Base-by-base conservation (phyloP, 2,797 vertebrate species). In the Silurus lanzhouensis region DNA sequence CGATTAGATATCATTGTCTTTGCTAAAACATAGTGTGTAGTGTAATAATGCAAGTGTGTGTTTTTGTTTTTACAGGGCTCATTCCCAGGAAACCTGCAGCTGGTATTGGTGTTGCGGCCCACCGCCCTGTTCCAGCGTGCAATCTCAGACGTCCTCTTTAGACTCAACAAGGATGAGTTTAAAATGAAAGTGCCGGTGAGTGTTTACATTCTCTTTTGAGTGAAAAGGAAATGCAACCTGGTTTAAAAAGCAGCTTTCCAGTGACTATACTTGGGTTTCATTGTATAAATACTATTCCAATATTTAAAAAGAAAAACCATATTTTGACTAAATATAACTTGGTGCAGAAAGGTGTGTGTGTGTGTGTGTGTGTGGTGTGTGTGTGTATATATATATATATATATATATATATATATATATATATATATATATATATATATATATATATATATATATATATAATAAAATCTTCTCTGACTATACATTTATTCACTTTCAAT, bases 101-200 rank as follows among this genome's bases (percentile, higher is more conserved):
- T 98, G 67, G 97, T 99, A 86, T 96, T 99, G 1, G 96, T 99
- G 84, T 93, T 99, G 89, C 96, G 97, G 86, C 98, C 98, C 83
- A 96, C 96, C 27, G 94, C 96, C 44, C 94, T 98, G 85, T 93
- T 99, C 83, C 97, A 99, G 91, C 95, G 97, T 52, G 91, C 97
- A 0, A 94, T 99, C 87, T 97, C 97, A 0, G 97, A 99, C 92
- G 94, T 99, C 91, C 94, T 97, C 82, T 98, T 99, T 94, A 97
- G 94, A 92, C 95, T 99, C 92, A 97, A 96, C 94, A 97, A 95
- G 93, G 98, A 99, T 97, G 98, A 99, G 88, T 96, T 99, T 94
- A 99, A 97, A 94, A 98, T 99, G 97, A 99, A 99, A 94, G 97
- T 99, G 89, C 98, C 98, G 93, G 98, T 88, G 80, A 85, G 87